Percentiles rank a stretch among this genome's conserved stretches.
These are phyloP conservation scores for Chrysolina haemoptera DNA, from an alignment of 2,888 invertebrate genomes.

Conservation along the genomic window DNA sequence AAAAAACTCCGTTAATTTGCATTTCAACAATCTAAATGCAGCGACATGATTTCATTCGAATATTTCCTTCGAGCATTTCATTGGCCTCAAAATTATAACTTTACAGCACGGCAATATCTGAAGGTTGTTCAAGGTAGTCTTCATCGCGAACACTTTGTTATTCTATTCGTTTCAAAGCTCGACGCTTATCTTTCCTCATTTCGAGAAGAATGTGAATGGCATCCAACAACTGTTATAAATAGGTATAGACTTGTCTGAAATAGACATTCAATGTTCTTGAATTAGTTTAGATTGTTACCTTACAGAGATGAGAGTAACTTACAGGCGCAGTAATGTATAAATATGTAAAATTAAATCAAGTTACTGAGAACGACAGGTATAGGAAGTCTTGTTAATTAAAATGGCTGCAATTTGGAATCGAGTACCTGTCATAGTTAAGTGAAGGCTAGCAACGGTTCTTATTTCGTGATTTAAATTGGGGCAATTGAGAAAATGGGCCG, in stretches of 20 bases:
- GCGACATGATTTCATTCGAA: neutral
- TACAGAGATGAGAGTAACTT: neutral
- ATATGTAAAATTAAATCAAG: neutral
- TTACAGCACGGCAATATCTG: neutral
- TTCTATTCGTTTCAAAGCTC: slow-evolving; percentile 8
- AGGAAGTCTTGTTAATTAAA: too few relatives aligned
- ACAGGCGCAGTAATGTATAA: neutral
- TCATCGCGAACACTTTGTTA: neutral
- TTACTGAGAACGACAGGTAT: neutral
- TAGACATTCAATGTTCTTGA: neutral
- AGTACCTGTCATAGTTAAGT: too few relatives aligned
- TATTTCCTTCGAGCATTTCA: neutral
- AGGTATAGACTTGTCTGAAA: slow-evolving; percentile 9
- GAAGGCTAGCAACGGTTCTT: too few relatives aligned
- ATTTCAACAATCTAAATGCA: neutral
- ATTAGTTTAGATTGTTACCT: neutral
- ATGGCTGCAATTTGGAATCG: too few relatives aligned
- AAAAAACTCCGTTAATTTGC: neutral
- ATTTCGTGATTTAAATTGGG: neutral
- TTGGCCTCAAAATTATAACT: neutral
- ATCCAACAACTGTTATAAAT: slow-evolving; percentile 15
- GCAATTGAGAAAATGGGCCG: too few relatives aligned
- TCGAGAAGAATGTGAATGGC: slow-evolving; percentile 17
- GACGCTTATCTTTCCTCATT: neutral
- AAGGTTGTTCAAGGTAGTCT: slow-evolving; percentile 10